Base-by-base conservation (phyloP, 2,888 invertebrate genomes). In the Pyrgus malvae region DNA sequence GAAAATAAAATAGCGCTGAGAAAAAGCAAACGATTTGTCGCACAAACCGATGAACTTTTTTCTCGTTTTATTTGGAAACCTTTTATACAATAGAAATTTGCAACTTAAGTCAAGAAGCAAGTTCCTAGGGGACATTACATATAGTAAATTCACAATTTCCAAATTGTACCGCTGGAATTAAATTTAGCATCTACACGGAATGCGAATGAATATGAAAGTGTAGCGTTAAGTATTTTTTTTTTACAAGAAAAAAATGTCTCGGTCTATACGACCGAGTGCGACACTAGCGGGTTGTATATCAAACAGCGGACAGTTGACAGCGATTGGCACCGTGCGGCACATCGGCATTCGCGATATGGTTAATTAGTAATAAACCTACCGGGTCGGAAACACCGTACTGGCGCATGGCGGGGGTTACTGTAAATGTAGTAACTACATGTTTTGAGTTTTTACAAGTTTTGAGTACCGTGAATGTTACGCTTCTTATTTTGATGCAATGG, bases 331-430 rank as follows among this genome's bases (percentile, higher is more conserved):
- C 65, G 64, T 44, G 61, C 66, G 58, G 65, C 70, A 68, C 72
- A 69, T 70, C 63, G 73, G 67, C 61, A 72, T 74, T 66, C 67
- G 65, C 63, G 75, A 78, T 80, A 80, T 70, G 69, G 75, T 76
- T 80, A 80, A 80, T 81, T 80, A 80, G 76, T 70, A 74, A 75
- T 72, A 71, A 72, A 68, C 51, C 56, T 53, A 69, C 64, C 66
- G 60, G 66, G 66, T 62, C 64, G 50, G 21, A 59, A 56, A 62
- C 65, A 61, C 54, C 48, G 49, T 56, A 61, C n/a, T n/a, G n/a
- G n/a, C n/a, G 56, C 45, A 8, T 19, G 25, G 23, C 21, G 12
- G 31, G 11, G 40, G 25, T 33, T 37, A 37, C 40, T 21, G 11
- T 12, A 25, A 19, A 6, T 41, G 35, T 33, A 42, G 16, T 42